Evolutionary conservation across 2,113 vertebrate species (phyloP), one percentile per base, ranked within the genome.

Genomic region (Caranx melampygus): DNA sequence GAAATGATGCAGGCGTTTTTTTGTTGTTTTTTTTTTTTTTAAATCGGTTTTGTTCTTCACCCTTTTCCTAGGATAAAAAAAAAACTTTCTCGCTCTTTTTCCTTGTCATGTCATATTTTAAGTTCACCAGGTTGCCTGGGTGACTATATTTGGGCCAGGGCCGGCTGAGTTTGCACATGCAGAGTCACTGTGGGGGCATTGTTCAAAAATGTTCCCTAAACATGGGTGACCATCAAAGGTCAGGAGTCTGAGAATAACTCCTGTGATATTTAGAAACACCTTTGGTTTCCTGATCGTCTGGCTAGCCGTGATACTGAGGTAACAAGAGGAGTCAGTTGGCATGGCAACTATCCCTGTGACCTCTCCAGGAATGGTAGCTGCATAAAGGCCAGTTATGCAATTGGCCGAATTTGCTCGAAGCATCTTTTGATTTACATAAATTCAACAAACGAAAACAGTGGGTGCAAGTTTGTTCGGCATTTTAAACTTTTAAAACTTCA

Each of bases 121-220:
- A 49, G 62, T 69, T 44, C 34, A 8, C 42, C 20, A 67, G 54
- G 40, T 35, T 13, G 58, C 33, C 63, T 5, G 34, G 40, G 72
- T 67, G 70, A 20, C 40, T 86, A 79, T 81, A 75, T 82, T 57
- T 44, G 61, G 70, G 60, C 61, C 1, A 20, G 47, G 14, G 63
- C 70, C 20, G 26, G 4, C 79, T 52, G 75, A 75, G 45, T 82
- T 77, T 64, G 21, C 67, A 70, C 51, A 34, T 69, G 78, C 75
- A 59, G 55, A 86, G 79, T 82, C 77, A 68, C 63, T 37, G 16
- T 21, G 14, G 6, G 70, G 70, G 18, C 77, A 90, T 93, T 92
- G 91, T 90, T 88, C 45, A 52, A 37, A 89, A 92, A 94, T 91
- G 88, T 91, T 90, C 84, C 80, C 83, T 71, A 88, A 92, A 88